These are phyloP conservation scores for Trissoscelio sp. DNA, from an alignment of 2,888 invertebrate genomes.

Conservation along the genomic window DNA sequence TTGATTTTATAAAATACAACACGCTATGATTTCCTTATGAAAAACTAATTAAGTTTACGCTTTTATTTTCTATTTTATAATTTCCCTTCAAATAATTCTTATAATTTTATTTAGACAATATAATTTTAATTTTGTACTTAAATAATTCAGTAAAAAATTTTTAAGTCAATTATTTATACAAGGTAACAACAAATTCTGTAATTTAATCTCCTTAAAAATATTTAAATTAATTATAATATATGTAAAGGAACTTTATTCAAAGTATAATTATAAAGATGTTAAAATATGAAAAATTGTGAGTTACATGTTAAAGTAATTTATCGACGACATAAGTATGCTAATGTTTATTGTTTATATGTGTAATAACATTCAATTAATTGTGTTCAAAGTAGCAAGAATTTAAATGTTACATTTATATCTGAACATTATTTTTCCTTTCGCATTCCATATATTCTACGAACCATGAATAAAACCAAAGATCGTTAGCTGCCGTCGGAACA, in stretches of 20 bases:
- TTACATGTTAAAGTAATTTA: slow-evolving; percentile 11
- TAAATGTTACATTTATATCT: slow-evolving; percentile 21
- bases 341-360: slow-evolving; percentile 25
- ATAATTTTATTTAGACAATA: not conserved
- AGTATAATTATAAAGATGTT: too few species aligned
- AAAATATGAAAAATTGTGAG: not conserved
- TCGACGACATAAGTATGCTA: slow-evolving; percentile 1
- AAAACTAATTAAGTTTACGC: slow-evolving; percentile 27
- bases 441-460: slow-evolving; percentile 36
- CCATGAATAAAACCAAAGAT: slow-evolving; percentile 41
- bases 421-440: slow-evolving; percentile 45
- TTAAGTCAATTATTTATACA: too few species aligned
- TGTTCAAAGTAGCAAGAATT: slow-evolving; percentile 24
- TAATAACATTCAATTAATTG: slow-evolving; percentile 26
- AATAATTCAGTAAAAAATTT: too few species aligned
- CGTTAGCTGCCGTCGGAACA: slow-evolving; percentile 47
- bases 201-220: too few species aligned
- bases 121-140: too few species aligned
- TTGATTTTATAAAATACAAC: slow-evolving; percentile 42
- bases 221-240: too few species aligned
- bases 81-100: not conserved
- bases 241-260: too few species aligned
- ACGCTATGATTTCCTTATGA: slow-evolving; percentile 16
- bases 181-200: too few species aligned
- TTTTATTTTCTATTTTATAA: not conserved